Base-by-base conservation (phyloP, 2,888 invertebrate species). In the Exephanes ischioxanthus region DNA sequence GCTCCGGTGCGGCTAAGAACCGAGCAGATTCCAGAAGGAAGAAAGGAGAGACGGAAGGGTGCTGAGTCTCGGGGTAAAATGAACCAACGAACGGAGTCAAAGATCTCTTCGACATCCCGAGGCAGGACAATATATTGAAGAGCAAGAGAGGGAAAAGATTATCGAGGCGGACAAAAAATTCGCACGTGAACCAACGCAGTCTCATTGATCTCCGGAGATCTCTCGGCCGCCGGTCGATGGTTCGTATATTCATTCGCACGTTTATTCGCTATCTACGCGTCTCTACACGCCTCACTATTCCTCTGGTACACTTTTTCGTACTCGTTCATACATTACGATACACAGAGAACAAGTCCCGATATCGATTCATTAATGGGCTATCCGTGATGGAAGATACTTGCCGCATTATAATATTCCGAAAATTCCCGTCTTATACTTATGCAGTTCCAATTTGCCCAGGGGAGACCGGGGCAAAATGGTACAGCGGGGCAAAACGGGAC, bases 151-250 rank as follows among this genome's bases (percentile, higher is more conserved):
- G 22, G 0, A 37, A 22, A 22, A 51, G 48, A 6, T 22, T 41
- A 26, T 58, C 66, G 61, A 41, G 58, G 51, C n/a, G 51, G 67
- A 71, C 80, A 90, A 90, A 86, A 90, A 89, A 78, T 86, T 76
- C 73, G 89, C 90, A 91, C 91, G 90, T 90, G 90, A 73, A 88
- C 87, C 80, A 87, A 91, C 89, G 90, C 89, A 85, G 87, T 79
- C 86, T 88, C 89, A 88, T 89, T 88, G 88, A 88, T 88, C 88
- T 84, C 71, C 68, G 37, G 45, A 70, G 53, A 82, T 82, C 79
- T 67, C 45, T 83, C 66, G 63, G 79, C 84, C 80, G 30, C 33
- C 4, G 9, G 67, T 67, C 11, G 55, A 55, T 55, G 7, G 19
- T 55, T 55, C 22, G 55, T 45, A 3, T 67, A 67, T 19, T 7